Base-by-base conservation (phyloP, 2,113 vertebrate genomes). In the Antennarius striatus region DNA sequence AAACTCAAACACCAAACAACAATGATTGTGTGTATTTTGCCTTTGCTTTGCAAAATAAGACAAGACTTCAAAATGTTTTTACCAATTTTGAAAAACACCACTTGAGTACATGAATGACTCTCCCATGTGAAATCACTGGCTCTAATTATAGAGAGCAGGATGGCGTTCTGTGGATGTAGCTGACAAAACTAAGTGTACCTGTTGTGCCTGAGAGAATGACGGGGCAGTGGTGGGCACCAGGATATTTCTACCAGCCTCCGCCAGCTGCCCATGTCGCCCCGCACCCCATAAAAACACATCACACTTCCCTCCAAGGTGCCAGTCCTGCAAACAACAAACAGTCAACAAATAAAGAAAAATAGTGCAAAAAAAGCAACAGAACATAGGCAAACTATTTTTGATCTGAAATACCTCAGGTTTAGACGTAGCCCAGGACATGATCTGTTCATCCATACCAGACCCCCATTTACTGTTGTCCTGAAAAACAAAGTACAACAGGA, bases 381-480 rank as follows among this genome's bases (percentile, higher is more conserved):
- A 14, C 22, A 12, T 10, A n/a, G 7, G n/a, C 12, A 56, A 42
- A 55, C 5, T 3, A 10, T 54, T 69, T 4, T 29, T 64, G 2
- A 62, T 29, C 29, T 56, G 0, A 30, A 29, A 86, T 65, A 99
- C 97, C 95, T 99, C 97, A 47, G 97, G 96, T 86, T 94, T 93
- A 5, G 95, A 95, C 0, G 95, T 98, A 78, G 98, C 98, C 98
- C 98, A 99, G 16, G 95, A 96, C 96, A 99, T 99, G 80, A 99
- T 96, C 85, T 99, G 97, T 48, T 99, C 98, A 77, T 99, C 98
- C 93, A 96, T 92, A 14, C 95, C 95, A 80, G 92, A 92, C n/a
- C 92, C 94, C 98, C 97, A 98, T 71, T 98, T 98, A 69, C 94
- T 95, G 82, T 99, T 99, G 89, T 99, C 96, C 97, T 99, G 82